phyloP scores from a whole-genome alignment of 1,140 invertebrate genomes.

The Antheraea pernyi region DNA sequence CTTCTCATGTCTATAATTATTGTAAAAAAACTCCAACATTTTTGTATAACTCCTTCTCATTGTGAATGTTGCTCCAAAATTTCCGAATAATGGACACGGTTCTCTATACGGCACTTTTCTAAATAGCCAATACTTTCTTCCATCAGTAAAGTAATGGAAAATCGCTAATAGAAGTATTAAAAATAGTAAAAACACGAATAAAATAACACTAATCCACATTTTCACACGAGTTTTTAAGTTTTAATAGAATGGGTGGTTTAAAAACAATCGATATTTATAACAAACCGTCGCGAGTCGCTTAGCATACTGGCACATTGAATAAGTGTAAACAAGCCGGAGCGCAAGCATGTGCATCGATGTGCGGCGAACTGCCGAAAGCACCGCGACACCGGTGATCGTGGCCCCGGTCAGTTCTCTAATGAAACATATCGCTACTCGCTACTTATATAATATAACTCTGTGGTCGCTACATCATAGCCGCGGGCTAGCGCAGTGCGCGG shows the following conservation, averaged over 20 bases:
- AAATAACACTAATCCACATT: constrained; percentile 56
- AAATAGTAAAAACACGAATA: constrained; percentile 48
- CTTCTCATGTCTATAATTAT: constrained; percentile 52
- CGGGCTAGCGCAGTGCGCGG: no score
- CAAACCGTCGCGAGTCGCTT: constrained; percentile 4
- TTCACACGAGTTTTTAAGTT: constrained; percentile 26
- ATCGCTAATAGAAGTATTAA: constrained; percentile 49
- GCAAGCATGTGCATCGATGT: constrained; percentile 30
- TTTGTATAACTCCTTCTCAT: constrained; percentile 60
- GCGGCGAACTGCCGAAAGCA: constrained; percentile 22
- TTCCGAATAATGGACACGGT: constrained; percentile 70
- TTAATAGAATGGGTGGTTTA: constrained; percentile 12
- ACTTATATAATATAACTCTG: no score
- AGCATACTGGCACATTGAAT: constrained; percentile 33
- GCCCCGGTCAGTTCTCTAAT: no score
- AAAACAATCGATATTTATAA: not conserved
- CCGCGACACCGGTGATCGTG: constrained; percentile 21
- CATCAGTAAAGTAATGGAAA: constrained; percentile 59
- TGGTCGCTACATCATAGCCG: no score
- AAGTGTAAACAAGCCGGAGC: constrained; percentile 53
- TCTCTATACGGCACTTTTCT: constrained; percentile 65
- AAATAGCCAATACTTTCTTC: constrained; percentile 63
- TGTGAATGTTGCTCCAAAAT: constrained; percentile 63
- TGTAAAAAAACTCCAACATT: constrained; percentile 63
- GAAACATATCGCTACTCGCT: no score